Conservation (phyloP, 2,888 invertebrate genomes). For the Agonopterix heracliana region DNA sequence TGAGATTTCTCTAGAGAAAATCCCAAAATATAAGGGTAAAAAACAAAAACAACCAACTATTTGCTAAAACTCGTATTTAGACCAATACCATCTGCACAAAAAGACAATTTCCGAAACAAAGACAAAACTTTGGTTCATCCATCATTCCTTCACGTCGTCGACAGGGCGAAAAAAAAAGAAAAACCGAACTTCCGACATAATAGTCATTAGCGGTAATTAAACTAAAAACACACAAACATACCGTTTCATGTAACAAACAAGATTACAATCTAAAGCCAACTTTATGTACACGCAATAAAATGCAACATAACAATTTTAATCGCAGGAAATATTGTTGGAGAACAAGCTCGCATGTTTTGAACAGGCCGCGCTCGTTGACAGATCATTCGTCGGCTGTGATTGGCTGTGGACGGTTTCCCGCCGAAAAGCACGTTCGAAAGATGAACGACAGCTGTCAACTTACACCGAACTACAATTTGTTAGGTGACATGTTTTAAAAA, state of each 20-base stretch:
- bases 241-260: conserved; percentile 11
- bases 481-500: conserved; percentile 48
- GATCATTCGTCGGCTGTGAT: conserved; percentile 60
- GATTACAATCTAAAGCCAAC: conserved; percentile 11
- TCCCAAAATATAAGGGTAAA: no score
- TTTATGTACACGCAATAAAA: conserved; percentile 7
- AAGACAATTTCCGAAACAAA: conserved; percentile 1
- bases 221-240: conserved; percentile 24
- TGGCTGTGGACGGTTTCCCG: conserved; percentile 46
- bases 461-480: conserved; percentile 44
- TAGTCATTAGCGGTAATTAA: conserved; percentile 48
- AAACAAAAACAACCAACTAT: background rate
- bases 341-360: conserved; percentile 14
- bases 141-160: conserved; percentile 30
- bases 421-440: conserved; percentile 43
- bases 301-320: background rate
- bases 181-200: conserved; percentile 30
- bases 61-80: conserved; percentile 2
- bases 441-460: conserved; percentile 62
- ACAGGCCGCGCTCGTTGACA: conserved; percentile 34
- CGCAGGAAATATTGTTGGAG: conserved; percentile 6
- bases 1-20: no score
- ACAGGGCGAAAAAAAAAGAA: conserved; percentile 22
- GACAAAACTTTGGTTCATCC: conserved; percentile 22
- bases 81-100: conserved; percentile 5